Evolutionary conservation across 2,113 vertebrate species (phyloP).

Genomic region (Ammodytes marinus): DNA sequence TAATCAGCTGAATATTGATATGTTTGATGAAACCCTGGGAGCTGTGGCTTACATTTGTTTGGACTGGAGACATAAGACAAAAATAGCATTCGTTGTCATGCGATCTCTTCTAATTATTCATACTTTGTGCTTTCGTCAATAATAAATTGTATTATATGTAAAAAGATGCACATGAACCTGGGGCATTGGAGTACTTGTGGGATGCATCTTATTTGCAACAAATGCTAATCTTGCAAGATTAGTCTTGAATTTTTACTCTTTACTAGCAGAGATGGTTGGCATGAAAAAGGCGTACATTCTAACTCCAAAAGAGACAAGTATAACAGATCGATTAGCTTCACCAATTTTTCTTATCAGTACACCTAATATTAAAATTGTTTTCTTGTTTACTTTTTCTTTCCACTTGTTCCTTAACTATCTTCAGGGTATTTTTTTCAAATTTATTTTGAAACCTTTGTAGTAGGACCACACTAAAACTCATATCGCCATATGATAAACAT

Average conservation of each 20-base stretch:
- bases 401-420: neutral
- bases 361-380: neutral
- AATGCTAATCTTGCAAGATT: constrained; percentile 12
- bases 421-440: neutral
- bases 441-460: neutral
- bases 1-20: constrained; percentile 75
- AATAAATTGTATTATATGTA: constrained; percentile 18
- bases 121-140: constrained; percentile 16
- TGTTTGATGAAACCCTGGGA: constrained; percentile 66
- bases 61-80: constrained; percentile 49
- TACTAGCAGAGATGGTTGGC: constrained; percentile 6
- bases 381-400: neutral
- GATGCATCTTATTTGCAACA: constrained; percentile 37
- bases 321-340: neutral
- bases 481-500: constrained; percentile 18
- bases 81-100: constrained; percentile 57
- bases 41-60: constrained; percentile 66
- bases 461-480: neutral
- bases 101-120: constrained; percentile 57
- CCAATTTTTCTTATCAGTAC: neutral
- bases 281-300: neutral
- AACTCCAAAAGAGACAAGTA: neutral
- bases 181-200: constrained; percentile 2
- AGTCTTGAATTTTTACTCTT: constrained; percentile 20
- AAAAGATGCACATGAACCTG: constrained; percentile 7